Conservation (phyloP, 1,140 invertebrate species). For the Drosophila nikananu region DNA sequence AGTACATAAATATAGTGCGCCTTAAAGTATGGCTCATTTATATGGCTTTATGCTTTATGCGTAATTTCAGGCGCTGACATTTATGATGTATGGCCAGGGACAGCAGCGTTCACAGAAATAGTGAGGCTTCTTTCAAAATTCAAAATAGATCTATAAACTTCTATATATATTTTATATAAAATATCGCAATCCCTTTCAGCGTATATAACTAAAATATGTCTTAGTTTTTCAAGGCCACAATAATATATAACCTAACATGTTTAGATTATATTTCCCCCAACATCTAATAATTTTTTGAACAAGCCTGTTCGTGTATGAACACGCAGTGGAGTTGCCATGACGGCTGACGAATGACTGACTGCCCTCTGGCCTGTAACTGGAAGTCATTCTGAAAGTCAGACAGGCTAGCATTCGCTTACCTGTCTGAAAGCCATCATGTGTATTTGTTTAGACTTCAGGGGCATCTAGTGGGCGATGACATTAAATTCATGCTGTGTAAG, state of each 20-base stretch:
- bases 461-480: conserved; percentile 45
- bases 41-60: conserved; percentile 83
- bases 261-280: too few relatives aligned
- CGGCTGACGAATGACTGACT: conserved; percentile 62
- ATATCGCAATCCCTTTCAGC: too few relatives aligned
- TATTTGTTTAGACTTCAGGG: conserved; percentile 3
- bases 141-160: background rate
- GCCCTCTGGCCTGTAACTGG: conserved; percentile 27
- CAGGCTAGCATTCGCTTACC: conserved; percentile 21
- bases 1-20: conserved; percentile 79
- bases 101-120: background rate
- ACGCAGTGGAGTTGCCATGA: conserved; percentile 43
- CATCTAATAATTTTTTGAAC: background rate
- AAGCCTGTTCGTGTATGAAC: conserved; percentile 5
- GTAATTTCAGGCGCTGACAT: conserved; percentile 81
- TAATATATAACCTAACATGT: too few relatives aligned
- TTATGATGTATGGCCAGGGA: conserved; percentile 75
- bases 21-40: conserved; percentile 81
- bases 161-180: too few relatives aligned
- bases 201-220: too few relatives aligned
- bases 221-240: too few relatives aligned
- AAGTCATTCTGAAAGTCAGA: conserved; percentile 35
- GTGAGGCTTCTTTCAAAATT: background rate
- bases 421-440: conserved; percentile 25
- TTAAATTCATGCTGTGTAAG: conserved; percentile 53